Evolutionary conservation across 1,140 invertebrate genomes (phyloP), one percentile per base, ranked within the genome.

Genomic region (Nasonia vitripennis): DNA sequence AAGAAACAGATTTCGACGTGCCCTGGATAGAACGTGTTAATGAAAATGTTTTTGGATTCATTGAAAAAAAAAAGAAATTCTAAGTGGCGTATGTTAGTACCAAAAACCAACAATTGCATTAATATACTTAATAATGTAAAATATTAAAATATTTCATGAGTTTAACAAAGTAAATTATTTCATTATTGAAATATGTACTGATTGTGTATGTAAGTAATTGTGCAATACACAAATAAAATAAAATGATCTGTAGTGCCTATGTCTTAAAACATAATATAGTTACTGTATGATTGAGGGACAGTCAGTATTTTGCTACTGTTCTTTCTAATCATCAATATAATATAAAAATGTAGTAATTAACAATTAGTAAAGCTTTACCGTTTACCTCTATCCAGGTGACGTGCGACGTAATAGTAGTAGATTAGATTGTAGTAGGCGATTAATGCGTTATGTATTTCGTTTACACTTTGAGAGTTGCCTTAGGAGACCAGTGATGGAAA

Each of bases 401-500:
- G 88, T 87, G 86, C 31, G 81, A 88, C 75, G 83, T 75, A 73
- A 78, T 87, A 84, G 81, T 27, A 81, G 77, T 67, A 86, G 74
- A 79, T 87, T 84, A 68, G 80, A 83, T 45, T 88, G 84, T 87
- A 89, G 89, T 88, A 87, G 88, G 85, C 87, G 85, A 83, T 83
- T 88, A 88, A 86, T 80, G 83, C 20, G 71, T 80, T 81, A 78
- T 74, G 81, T 81, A 80, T 71, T 68, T 86, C 14, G 48, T 86
- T 92, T 90, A 93, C 71, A 93, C 93, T 89, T 93, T 93, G 78
- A 93, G 90, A 80, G 92, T 89, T 81, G 92, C 90, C 91, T 93
- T 93, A 23, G 91, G 90, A 51, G 91, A 92, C 91, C 91, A 92
- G 23, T 92, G 91, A 77, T 92, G 92, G 67, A 93, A 92, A 89